A percentile compares a stretch with the other conserved stretches of the same genome.
Conservation (phyloP, 2,888 invertebrate species). For the Endotricha flammealis region DNA sequence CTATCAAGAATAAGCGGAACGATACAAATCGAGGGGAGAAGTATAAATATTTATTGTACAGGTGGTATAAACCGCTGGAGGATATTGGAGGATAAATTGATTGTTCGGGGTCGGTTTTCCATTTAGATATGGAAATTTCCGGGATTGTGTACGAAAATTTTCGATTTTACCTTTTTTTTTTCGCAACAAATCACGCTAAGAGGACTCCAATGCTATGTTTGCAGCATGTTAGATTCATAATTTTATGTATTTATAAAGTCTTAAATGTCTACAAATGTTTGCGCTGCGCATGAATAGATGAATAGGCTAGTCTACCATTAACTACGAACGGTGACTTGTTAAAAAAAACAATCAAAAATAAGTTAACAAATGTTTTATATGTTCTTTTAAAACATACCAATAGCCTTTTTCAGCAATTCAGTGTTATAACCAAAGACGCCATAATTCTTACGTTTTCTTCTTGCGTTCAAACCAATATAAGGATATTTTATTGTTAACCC, state of each 20-base stretch:
- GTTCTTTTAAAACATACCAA: no score
- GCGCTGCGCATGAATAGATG: no score
- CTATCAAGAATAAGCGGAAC: slow-evolving; percentile 39
- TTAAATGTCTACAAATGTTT: no score
- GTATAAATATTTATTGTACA: slow-evolving; percentile 77
- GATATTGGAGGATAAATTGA: slow-evolving; percentile 78
- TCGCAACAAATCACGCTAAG: slow-evolving; percentile 67
- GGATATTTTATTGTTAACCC: no score
- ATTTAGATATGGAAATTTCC: slow-evolving; percentile 78
- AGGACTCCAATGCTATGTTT: slow-evolving; percentile 36
- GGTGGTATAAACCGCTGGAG: slow-evolving; percentile 76
- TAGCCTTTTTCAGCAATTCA: no score
- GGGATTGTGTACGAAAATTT: slow-evolving; percentile 76
- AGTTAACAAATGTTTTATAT: no score
- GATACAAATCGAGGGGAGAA: slow-evolving; percentile 66
- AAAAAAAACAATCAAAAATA: no score
- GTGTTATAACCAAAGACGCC: no score
- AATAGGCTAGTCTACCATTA: no score
- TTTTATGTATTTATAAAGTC: slow-evolving; percentile 31
- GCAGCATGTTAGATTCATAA: slow-evolving; percentile 26
- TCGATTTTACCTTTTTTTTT: slow-evolving; percentile 68
- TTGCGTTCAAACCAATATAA: no score
- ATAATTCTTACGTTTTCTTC: no score
- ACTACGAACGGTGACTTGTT: no score
- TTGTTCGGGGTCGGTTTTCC: slow-evolving; percentile 78